Evolutionary conservation across 30 jellyfish, hydroid and myxozoan genomes (phyloP).

Genomic region (Aurelia coerulea): DNA sequence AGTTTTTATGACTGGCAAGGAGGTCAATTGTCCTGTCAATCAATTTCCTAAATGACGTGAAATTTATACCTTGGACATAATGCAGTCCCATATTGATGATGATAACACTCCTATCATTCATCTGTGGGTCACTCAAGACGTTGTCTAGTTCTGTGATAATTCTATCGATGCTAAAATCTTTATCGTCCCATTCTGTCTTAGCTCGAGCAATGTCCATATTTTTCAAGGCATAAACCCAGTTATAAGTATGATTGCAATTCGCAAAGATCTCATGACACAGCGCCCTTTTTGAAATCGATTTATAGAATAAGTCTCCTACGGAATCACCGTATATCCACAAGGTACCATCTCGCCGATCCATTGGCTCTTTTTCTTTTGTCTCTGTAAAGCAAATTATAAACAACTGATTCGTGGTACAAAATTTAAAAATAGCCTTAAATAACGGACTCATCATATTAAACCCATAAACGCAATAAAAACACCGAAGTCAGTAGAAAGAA

Average conservation of each 20-base stretch:
- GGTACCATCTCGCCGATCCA: slow-evolving; percentile 69
- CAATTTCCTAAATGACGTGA: slow-evolving; percentile 42
- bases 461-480: too few species aligned
- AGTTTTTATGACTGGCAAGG: slow-evolving; percentile 59
- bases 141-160: slow-evolving; percentile 73
- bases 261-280: slow-evolving; percentile 76
- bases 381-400: slow-evolving; percentile 21
- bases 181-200: slow-evolving; percentile 66
- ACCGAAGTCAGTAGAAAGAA: too few species aligned
- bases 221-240: slow-evolving; percentile 89
- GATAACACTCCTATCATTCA: slow-evolving; percentile 83
- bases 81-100: slow-evolving; percentile 91
- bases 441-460: too few species aligned
- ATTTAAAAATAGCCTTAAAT: too few species aligned
- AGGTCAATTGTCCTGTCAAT: slow-evolving; percentile 70
- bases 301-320: slow-evolving; percentile 89
- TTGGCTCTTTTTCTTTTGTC: slow-evolving; percentile 39
- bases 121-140: slow-evolving; percentile 60
- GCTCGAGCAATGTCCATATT: slow-evolving; percentile 82
- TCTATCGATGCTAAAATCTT: slow-evolving; percentile 89
- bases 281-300: slow-evolving; percentile 69
- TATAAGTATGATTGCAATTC: slow-evolving; percentile 87
- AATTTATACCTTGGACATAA: slow-evolving; percentile 80
- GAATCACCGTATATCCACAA: slow-evolving; percentile 99
- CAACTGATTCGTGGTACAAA: too few species aligned